These are phyloP conservation scores for Lipotes vexillifer DNA, from an alignment of 2,113 vertebrate genomes.

Conservation along the genomic window DNA sequence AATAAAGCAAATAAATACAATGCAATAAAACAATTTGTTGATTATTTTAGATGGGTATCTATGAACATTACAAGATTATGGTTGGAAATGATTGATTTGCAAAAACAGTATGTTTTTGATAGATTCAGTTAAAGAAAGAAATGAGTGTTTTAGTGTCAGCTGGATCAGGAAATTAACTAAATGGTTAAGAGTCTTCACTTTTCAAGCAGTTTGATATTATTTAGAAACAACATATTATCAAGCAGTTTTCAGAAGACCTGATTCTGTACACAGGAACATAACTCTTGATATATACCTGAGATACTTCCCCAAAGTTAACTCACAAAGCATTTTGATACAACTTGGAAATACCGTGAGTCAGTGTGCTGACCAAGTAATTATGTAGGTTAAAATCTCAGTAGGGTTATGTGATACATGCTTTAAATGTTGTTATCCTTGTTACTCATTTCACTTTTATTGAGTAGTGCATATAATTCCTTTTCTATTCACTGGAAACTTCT, in stretches of 20 bases:
- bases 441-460: neutral
- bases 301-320: neutral
- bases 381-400: neutral
- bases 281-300: neutral
- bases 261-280: neutral
- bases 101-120: neutral
- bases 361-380: neutral
- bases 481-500: neutral
- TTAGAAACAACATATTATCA: neutral
- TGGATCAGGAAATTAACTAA: neutral
- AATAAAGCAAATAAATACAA: neutral
- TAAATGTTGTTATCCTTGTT: neutral
- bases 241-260: neutral
- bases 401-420: neutral
- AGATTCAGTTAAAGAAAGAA: neutral
- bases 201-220: neutral
- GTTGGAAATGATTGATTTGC: neutral
- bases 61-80: neutral
- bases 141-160: neutral
- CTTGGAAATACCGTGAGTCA: neutral
- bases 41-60: neutral
- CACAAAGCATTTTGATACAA: neutral
- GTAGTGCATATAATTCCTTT: neutral
- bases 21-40: neutral
- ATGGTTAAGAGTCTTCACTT: neutral